A percentile compares a stretch with the other conserved stretches of the same genome.
phyloP scores from a whole-genome alignment of 2,888 invertebrate genomes.

The Hemaris fuciformis region DNA sequence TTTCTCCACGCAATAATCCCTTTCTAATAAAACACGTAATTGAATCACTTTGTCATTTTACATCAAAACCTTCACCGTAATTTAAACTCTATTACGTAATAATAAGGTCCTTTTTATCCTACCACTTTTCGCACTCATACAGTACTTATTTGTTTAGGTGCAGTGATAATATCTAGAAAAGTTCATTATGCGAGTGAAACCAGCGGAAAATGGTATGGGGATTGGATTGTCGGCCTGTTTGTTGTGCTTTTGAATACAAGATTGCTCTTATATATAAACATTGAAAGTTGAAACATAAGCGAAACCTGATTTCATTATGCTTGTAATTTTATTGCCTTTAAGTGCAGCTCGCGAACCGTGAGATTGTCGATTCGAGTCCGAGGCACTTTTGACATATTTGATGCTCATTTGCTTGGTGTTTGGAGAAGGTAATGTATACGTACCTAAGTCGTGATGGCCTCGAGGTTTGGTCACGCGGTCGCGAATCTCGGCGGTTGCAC shows the following conservation, averaged over 20 bases:
- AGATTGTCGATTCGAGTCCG: neutral
- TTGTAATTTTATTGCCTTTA: neutral
- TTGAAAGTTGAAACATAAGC: neutral
- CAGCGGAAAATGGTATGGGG: constrained; percentile 2
- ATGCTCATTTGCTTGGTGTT: neutral
- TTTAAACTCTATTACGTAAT: neutral
- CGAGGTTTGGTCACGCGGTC: too few species aligned
- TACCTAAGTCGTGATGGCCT: too few species aligned
- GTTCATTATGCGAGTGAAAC: neutral
- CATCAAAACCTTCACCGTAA: neutral
- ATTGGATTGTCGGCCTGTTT: neutral
- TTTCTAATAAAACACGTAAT: constrained; percentile 10
- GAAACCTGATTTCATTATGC: neutral
- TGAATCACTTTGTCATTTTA: constrained; percentile 10
- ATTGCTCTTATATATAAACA: neutral
- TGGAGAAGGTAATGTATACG: neutral
- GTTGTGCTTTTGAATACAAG: neutral
- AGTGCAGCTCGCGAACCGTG: neutral
- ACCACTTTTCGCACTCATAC: neutral
- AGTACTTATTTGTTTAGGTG: constrained; percentile 68
- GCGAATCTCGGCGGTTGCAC: too few species aligned
- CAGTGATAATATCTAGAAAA: constrained; percentile 45
- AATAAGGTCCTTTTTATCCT: neutral
- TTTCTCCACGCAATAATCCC: constrained; percentile 14
- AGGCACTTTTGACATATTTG: neutral